These are phyloP conservation scores for Pangasianodon gigas DNA, from an alignment of 2,113 vertebrate species.

Conservation along the genomic window DNA sequence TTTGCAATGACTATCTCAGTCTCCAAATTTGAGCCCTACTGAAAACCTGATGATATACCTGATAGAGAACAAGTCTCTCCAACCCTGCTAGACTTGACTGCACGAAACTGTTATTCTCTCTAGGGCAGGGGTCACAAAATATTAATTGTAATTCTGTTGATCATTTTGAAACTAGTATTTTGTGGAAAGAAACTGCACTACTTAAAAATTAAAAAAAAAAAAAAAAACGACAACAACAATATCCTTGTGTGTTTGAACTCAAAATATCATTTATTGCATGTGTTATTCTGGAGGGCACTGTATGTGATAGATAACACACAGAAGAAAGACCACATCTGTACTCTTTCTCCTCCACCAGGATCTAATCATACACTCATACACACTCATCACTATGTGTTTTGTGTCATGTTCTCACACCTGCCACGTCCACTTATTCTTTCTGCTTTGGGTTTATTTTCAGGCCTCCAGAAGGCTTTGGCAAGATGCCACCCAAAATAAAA, in stretches of 20 bases:
- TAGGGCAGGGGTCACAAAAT: neutral
- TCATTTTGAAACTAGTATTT: neutral
- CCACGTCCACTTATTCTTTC: neutral
- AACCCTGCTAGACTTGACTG: neutral
- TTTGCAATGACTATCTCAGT: neutral
- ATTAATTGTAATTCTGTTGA: neutral
- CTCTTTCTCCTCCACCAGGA: neutral
- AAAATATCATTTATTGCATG: neutral
- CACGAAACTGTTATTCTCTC: neutral
- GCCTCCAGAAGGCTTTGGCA: neutral
- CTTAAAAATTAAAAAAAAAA: neutral
- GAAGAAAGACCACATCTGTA: neutral
- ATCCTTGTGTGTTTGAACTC: neutral
- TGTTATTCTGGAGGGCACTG: neutral
- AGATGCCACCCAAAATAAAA: neutral
- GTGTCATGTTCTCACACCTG: neutral
- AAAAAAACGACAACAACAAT: neutral
- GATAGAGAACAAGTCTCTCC: neutral
- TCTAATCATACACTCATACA: conserved; percentile 11
- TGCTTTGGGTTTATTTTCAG: neutral
- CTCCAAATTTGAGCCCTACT: neutral
- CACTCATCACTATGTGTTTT: conserved; percentile 6
- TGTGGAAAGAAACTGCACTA: neutral
- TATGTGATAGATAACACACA: neutral
- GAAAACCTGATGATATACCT: neutral